Percentiles rank a stretch among this genome's conserved stretches.
Evolutionary conservation across 2,797 vertebrate species (phyloP).

Genomic region (Tokudaia muenninki): DNA sequence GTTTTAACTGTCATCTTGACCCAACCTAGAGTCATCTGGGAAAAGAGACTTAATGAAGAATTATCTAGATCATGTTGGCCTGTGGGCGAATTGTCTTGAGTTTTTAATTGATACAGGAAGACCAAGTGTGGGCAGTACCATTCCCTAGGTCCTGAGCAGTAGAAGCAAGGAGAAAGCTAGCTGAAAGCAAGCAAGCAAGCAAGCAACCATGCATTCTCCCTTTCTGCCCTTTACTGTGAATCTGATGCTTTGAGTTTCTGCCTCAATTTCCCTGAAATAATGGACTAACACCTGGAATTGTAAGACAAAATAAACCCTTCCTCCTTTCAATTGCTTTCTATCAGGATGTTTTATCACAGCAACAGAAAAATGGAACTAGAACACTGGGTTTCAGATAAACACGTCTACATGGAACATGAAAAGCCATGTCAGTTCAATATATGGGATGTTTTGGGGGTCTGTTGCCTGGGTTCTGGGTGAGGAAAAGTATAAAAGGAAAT

Average conservation of each 20-base stretch:
- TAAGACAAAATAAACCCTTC: not conserved
- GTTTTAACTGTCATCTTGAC: not conserved
- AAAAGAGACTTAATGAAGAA: not conserved
- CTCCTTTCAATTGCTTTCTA: not conserved
- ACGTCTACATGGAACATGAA: not conserved
- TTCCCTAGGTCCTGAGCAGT: not conserved
- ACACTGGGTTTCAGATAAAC: not conserved
- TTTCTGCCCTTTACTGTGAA: not conserved
- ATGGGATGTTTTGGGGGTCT: not conserved
- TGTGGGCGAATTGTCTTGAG: not conserved
- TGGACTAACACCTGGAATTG: not conserved
- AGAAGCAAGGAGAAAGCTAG: not conserved
- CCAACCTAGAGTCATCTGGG: not conserved
- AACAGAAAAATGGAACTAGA: not conserved
- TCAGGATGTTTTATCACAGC: not conserved
- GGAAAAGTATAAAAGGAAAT: slow-evolving; percentile 43
- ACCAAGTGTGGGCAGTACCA: not conserved
- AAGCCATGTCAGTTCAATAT: slow-evolving; percentile 37
- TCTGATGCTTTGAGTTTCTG: not conserved
- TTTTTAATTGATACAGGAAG: not conserved
- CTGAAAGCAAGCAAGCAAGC: not conserved
- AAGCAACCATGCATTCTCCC: not conserved
- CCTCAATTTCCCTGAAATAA: not conserved
- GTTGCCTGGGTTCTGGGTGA: not conserved
- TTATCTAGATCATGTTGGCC: not conserved